phyloP scores from a whole-genome alignment of 2,888 invertebrate species.

The Tenodera sinensis region DNA sequence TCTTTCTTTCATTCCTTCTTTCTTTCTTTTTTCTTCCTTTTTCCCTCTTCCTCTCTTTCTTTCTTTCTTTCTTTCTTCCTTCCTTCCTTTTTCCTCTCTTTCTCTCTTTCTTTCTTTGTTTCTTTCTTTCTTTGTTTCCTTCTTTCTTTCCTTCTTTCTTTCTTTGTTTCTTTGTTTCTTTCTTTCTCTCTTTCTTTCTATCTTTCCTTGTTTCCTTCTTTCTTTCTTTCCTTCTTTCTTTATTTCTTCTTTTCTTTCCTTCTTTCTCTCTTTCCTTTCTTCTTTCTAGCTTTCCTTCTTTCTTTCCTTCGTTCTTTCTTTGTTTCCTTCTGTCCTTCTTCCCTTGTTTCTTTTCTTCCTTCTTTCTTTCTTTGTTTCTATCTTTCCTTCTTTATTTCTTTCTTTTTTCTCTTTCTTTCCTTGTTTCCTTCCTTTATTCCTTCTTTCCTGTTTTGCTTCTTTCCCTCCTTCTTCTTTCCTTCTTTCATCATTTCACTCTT shows the following conservation, averaged over 20 bases:
- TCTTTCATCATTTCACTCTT: slow-evolving; percentile 40
- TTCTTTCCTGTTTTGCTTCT: too few species aligned
- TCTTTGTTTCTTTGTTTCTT: neutral
- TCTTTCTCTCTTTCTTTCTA: neutral
- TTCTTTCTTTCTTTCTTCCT: neutral
- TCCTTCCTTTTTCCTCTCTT: neutral
- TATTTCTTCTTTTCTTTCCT: neutral
- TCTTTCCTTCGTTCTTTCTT: too few species aligned
- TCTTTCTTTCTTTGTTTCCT: neutral
- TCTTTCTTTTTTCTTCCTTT: neutral
- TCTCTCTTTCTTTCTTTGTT: neutral
- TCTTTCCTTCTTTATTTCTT: too few species aligned
- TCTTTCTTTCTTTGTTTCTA: slow-evolving; percentile 48
- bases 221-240: too few species aligned
- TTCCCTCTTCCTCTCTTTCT: neutral
- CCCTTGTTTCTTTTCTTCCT: slow-evolving; percentile 48
- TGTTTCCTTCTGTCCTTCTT: too few species aligned
- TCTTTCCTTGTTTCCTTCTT: too few species aligned
- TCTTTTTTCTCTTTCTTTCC: too few species aligned
- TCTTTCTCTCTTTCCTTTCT: slow-evolving; percentile 59
- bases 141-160: neutral
- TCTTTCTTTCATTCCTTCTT: neutral
- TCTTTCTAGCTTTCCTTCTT: too few species aligned
- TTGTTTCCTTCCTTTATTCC: too few species aligned
- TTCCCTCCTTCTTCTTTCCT: slow-evolving; percentile 45